Percentiles rank a stretch among this genome's conserved stretches.
These are phyloP conservation scores for Mormyrops boulengeri DNA, from an alignment of 2,797 vertebrate genomes.

Conservation along the genomic window DNA sequence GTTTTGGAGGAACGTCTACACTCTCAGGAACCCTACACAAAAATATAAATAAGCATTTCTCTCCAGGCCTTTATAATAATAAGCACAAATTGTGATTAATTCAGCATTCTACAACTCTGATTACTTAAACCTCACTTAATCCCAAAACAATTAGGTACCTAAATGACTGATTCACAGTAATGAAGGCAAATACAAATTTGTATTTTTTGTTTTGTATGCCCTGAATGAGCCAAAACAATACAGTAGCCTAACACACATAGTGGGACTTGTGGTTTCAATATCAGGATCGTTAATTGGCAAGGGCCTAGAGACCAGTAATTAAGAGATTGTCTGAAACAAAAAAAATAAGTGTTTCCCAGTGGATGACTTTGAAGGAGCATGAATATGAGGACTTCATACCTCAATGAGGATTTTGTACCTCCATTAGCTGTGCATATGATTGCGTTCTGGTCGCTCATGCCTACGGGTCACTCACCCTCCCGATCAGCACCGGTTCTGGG, in stretches of 20 bases:
- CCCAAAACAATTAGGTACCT: not conserved
- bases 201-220: not conserved
- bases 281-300: not conserved
- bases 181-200: not conserved
- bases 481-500: conserved; percentile 83
- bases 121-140: not conserved
- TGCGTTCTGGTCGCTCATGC: not conserved
- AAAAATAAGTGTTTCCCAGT: not conserved
- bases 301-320: not conserved
- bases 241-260: not conserved
- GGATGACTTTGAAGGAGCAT: not conserved
- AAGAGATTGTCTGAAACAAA: not conserved
- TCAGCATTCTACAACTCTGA: conserved; percentile 4
- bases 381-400: not conserved
- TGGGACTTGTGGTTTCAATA: not conserved
- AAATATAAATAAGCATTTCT: not conserved
- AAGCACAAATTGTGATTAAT: conserved; percentile 1
- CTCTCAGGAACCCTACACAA: not conserved
- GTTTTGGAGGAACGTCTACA: not conserved
- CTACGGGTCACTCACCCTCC: conserved; percentile 69
- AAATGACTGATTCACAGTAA: not conserved
- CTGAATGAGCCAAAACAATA: not conserved
- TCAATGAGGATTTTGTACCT: not conserved
- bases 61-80: not conserved
- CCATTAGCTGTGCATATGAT: not conserved